Percentiles rank a stretch among this genome's conserved stretches.
These are phyloP conservation scores for Drosophila rubida DNA, from an alignment of 2,888 invertebrate species.

Conservation along the genomic window DNA sequence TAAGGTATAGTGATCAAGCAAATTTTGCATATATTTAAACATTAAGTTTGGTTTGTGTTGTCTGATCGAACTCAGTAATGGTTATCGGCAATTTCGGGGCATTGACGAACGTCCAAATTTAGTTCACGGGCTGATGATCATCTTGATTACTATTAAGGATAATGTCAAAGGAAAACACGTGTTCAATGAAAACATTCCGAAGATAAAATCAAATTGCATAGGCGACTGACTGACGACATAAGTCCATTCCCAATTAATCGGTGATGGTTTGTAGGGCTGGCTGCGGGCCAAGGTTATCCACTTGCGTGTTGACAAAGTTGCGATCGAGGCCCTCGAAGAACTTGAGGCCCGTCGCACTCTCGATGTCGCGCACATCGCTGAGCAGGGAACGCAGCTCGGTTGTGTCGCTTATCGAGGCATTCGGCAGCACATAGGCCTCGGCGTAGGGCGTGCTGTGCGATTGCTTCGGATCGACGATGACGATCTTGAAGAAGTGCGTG, in stretches of 20 bases:
- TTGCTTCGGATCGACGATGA: slow-evolving; percentile 59
- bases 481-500: slow-evolving; percentile 67
- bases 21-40: too few relatives aligned
- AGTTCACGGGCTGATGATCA: too few relatives aligned
- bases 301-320: slow-evolving; percentile 56
- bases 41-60: too few relatives aligned
- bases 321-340: slow-evolving; percentile 74
- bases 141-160: too few relatives aligned
- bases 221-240: neutral
- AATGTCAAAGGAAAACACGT: too few relatives aligned
- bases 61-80: too few relatives aligned
- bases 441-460: slow-evolving; percentile 60
- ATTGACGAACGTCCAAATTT: neutral
- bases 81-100: neutral
- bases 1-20: too few relatives aligned
- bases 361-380: slow-evolving; percentile 68
- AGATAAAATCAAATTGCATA: neutral
- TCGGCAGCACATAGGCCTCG: slow-evolving; percentile 68
- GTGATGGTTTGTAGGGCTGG: slow-evolving; percentile 8
- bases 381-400: slow-evolving; percentile 50
- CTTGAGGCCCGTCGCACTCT: slow-evolving; percentile 61
- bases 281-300: neutral
- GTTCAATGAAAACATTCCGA: neutral
- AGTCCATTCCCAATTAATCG: neutral
- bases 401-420: slow-evolving; percentile 44